phyloP scores from a whole-genome alignment of 2,797 vertebrate genomes.

The Eulemur mongoz region DNA sequence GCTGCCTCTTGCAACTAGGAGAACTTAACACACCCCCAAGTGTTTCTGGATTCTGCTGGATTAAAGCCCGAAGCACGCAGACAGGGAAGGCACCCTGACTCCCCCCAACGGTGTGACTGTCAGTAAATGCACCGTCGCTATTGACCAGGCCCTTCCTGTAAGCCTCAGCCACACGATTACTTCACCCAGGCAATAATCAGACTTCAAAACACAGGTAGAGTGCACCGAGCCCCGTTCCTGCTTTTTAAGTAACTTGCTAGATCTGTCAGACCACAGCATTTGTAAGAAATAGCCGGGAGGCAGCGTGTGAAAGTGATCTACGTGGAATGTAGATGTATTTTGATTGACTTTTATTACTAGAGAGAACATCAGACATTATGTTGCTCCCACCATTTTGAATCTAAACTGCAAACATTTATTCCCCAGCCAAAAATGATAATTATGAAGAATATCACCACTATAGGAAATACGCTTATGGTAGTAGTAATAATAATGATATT shows the following conservation, averaged over 20 bases:
- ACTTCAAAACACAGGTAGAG: neutral
- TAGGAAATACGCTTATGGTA: neutral
- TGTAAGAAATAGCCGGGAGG: neutral
- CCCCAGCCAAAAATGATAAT: neutral
- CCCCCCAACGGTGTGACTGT: neutral
- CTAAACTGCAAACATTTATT: neutral
- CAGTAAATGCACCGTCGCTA: conserved; percentile 20
- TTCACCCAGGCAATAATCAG: conserved; percentile 40
- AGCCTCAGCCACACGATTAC: conserved; percentile 51
- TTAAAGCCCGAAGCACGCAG: neutral
- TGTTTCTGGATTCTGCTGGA: conserved; percentile 11
- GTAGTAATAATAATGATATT: neutral
- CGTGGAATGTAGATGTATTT: neutral
- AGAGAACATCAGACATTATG: neutral
- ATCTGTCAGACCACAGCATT: neutral
- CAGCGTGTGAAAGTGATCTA: neutral
- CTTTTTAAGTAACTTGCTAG: neutral
- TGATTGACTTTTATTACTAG: neutral
- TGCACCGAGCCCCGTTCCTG: neutral
- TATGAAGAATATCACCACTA: neutral
- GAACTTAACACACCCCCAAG: neutral
- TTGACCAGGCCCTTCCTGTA: conserved; percentile 61
- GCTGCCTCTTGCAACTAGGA: neutral
- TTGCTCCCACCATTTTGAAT: neutral
- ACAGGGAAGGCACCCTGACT: neutral